These are phyloP conservation scores for Caenorhabditis uteleia DNA, from an alignment of 2,888 invertebrate genomes.

Conservation along the genomic window DNA sequence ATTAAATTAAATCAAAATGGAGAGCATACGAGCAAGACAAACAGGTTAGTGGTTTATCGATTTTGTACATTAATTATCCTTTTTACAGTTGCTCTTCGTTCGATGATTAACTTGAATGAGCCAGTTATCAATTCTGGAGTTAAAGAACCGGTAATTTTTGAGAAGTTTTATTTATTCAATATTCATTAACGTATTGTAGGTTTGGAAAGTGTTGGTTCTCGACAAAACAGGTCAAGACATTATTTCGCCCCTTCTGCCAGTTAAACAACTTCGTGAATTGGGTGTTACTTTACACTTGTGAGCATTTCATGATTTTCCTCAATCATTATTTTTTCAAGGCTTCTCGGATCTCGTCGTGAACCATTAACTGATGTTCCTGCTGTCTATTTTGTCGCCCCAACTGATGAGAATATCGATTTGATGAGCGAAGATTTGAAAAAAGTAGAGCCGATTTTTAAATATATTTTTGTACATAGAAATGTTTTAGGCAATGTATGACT, in stretches of 20 bases:
- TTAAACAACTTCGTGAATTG: constrained; percentile 91
- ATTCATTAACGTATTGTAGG: neutral
- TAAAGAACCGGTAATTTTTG: constrained; percentile 63
- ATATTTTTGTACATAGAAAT: too few species aligned
- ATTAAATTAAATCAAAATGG: constrained; percentile 32
- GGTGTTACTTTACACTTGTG: constrained; percentile 97
- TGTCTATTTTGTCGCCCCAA: constrained; percentile 94
- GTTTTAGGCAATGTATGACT: constrained; percentile 93
- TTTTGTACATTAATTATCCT: neutral
- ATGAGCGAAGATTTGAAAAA: constrained; percentile 77
- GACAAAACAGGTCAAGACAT: constrained; percentile 97
- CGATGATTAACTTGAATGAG: constrained; percentile 67
- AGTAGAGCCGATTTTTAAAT: too few species aligned
- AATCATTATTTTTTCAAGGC: constrained; percentile 49
- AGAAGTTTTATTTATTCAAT: constrained; percentile 27
- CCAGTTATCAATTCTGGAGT: constrained; percentile 60
- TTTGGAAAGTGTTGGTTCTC: constrained; percentile 81
- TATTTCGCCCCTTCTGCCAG: constrained; percentile 91
- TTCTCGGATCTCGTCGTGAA: constrained; percentile 73
- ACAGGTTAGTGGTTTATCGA: constrained; percentile 34
- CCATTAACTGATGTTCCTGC: constrained; percentile 97
- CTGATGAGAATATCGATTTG: constrained; percentile 91
- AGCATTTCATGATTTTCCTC: constrained; percentile 27
- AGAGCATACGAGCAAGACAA: constrained; percentile 53
- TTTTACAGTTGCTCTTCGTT: constrained; percentile 62